Evolutionary conservation across 2,888 invertebrate genomes (phyloP), one percentile per base, ranked within the genome.

Genomic region (Allolobophora icterica): DNA sequence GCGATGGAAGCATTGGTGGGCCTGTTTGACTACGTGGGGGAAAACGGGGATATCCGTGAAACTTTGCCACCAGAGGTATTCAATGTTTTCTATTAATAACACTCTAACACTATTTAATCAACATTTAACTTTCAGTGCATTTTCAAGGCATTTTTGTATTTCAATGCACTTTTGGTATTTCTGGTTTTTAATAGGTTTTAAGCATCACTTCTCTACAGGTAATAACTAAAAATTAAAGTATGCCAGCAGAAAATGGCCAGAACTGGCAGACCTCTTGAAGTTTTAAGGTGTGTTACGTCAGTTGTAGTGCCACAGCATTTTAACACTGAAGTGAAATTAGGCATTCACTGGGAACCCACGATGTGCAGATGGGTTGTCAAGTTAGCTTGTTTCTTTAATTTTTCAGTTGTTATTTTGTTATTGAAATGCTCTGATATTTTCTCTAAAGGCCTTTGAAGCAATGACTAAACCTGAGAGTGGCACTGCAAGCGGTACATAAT

Each of bases 11-110:
- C 71, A 71, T 71, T 71, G 71, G 71, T 71, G 71, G 71, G 71
- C 30, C n/a, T 71, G n/a, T 4, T 71, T 71, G 71, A 71, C 71
- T 71, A 89, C 38, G 40, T 89, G 24, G 89, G 40, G 89, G 45
- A 40, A 45, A 90, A 38, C 15, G 90, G 71, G 58, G 92, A 92
- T 89, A 91, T 94, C 91, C 94, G 94, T 90, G 94, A 93, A 91
- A 93, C 92, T 91, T 93, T 95, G 45, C 94, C 94, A 24, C 95
- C 95, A 90, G 95, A 95, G 94, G 95, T 94, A 93, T 91, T 92
- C 35, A n/a, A n/a, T 71, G 71, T 30, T n/a, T 30, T 71, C 71
- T 71, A 38, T 11, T 38, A 84, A 42, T 34, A 87, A 21, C n/a
- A 84, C 15, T 89, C 24, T 52, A 21, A 21, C 4, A 1, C 52